Evolutionary conservation across 2,888 invertebrate species (phyloP).

Genomic region (Euclidia mi): DNA sequence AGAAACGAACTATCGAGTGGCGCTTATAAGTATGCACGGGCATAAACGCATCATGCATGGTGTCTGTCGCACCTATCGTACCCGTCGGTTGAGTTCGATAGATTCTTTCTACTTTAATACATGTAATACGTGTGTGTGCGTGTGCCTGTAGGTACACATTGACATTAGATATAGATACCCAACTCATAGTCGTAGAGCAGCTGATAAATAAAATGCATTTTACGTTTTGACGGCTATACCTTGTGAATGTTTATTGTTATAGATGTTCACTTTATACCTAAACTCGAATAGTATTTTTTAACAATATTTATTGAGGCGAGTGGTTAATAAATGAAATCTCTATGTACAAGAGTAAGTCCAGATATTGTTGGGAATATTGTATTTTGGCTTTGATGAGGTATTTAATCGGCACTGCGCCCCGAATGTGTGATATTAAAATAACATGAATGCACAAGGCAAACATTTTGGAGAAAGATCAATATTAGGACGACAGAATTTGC

Average conservation of each 20-base stretch:
- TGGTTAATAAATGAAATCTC: conserved; percentile 4
- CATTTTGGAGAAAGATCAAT: conserved; percentile 25
- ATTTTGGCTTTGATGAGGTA: conserved; percentile 18
- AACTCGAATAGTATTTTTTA: conserved; percentile 26
- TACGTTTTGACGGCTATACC: conserved; percentile 40
- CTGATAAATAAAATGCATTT: conserved; percentile 42
- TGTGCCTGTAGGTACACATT: conserved; percentile 13
- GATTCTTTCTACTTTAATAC: too few relatives aligned
- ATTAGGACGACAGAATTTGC: conserved; percentile 1
- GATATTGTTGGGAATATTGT: conserved; percentile 18
- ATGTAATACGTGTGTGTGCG: conserved; percentile 3
- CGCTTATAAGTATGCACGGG: too few relatives aligned
- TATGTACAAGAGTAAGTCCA: conserved; percentile 2
- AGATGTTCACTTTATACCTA: conserved; percentile 19
- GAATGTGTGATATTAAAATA: conserved; percentile 46
- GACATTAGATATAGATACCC: conserved; percentile 10
- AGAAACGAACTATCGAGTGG: too few relatives aligned
- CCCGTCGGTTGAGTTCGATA: too few relatives aligned
- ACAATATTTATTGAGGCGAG: conserved; percentile 22
- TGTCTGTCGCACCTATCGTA: too few relatives aligned
- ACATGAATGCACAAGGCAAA: conserved; percentile 30
- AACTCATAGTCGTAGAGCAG: conserved; percentile 15
- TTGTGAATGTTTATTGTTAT: conserved; percentile 27
- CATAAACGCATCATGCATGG: too few relatives aligned
- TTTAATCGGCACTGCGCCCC: conserved; percentile 24